Evolutionary conservation across 1,140 invertebrate genomes (phyloP), one percentile per base, ranked within the genome.

Genomic region (Drosophila jambulina): DNA sequence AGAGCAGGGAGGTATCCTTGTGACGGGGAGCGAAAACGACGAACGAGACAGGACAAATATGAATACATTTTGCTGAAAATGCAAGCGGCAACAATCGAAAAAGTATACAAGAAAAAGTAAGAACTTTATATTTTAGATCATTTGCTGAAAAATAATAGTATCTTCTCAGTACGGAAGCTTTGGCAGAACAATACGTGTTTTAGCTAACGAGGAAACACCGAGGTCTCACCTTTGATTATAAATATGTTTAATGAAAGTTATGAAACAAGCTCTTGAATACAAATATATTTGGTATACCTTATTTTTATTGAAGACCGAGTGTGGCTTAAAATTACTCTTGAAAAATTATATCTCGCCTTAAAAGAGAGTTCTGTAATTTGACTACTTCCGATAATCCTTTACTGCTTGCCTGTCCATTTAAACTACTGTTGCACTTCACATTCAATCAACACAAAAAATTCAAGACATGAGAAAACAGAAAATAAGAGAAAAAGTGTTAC

Each of bases 21-120:
- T 8, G 60, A 65, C 9, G 32, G 56, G 15, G 36, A 36, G n/a
- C 3, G 3, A 40, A 32, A 25, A 13, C 12, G 42, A 43, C 2
- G 4, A 2, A 43, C n/a, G 3, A 58, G 43, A 40, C 36, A 40
- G n/a, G 5, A 36, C 21, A 72, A 57, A 63, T 38, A 42, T 42
- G 34, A 64, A 43, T 57, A 75, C 23, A 58, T 57, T 75, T 64
- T 64, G 15, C 12, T 27, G 32, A 46, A 75, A 62, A 72, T 49
- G 48, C 49, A 27, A 62, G 67, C 56, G 40, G n/a, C 15, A 54
- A 25, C 21, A 42, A 56, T 15, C 3, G 23, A 25, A 25, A 49
- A 27, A 49, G 9, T n/a, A 19, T n/a, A 27, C 27, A 49, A 6
- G 4, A 32, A 32, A 23, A 72, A 9, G 10, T 17, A 42, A 15